A percentile compares a stretch with the other conserved stretches of the same genome.
Evolutionary conservation across 1,140 invertebrate species (phyloP).

Genomic region (Drosophila bipectinata): DNA sequence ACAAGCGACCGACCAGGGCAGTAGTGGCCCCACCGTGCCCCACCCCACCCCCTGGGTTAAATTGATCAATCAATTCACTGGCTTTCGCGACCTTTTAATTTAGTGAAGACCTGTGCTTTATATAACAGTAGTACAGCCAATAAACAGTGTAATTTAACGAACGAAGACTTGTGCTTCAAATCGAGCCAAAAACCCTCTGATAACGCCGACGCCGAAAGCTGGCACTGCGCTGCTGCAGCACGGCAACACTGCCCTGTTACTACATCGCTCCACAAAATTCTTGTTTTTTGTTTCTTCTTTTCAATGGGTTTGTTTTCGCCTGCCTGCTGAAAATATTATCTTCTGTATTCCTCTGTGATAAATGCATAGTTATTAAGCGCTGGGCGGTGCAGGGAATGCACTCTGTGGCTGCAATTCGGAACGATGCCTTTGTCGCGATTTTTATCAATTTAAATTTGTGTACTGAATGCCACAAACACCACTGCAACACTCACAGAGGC

Average conservation of each 20-base stretch:
- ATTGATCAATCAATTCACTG: conserved; percentile 67
- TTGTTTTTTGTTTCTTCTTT: conserved; percentile 28
- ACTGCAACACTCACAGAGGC: conserved; percentile 22
- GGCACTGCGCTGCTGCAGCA: conserved; percentile 11
- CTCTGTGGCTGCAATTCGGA: conserved; percentile 24
- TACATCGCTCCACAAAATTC: conserved; percentile 46
- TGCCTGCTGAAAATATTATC: neutral
- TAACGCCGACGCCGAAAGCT: conserved; percentile 23
- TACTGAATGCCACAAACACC: conserved; percentile 63
- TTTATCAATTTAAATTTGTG: conserved; percentile 79
- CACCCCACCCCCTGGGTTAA: conserved; percentile 8
- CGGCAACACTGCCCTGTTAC: conserved; percentile 68
- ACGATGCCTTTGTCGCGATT: conserved; percentile 51
- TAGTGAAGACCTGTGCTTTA: conserved; percentile 46
- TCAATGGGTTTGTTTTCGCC: conserved; percentile 62
- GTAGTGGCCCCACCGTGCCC: neutral
- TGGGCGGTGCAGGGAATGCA: conserved; percentile 18
- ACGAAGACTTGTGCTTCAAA: conserved; percentile 8
- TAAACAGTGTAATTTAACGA: conserved; percentile 6
- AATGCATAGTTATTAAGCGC: conserved; percentile 26
- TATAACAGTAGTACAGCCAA: conserved; percentile 29
- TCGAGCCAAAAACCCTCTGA: conserved; percentile 15
- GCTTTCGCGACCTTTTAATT: conserved; percentile 60
- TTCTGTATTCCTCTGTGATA: conserved; percentile 6
- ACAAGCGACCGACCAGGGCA: conserved; percentile 9